Conservation (phyloP, 1,140 invertebrate species). For the Leptonema lineaticorne region DNA sequence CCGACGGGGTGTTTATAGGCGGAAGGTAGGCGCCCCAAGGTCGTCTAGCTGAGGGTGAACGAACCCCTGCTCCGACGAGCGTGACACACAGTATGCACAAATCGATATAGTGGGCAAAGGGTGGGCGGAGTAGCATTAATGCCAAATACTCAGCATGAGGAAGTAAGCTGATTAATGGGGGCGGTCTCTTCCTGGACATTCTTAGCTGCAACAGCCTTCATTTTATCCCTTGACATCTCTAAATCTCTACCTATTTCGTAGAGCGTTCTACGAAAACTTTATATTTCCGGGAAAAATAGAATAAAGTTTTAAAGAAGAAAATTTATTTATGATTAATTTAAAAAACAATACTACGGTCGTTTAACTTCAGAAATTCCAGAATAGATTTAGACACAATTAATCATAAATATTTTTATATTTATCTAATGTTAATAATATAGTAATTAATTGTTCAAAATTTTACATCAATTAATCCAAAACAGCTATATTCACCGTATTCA, state of each 20-base stretch:
- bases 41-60: conserved; percentile 38
- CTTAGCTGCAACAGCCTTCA: background rate
- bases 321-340: too few relatives aligned
- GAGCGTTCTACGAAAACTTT: background rate
- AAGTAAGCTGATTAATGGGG: background rate
- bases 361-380: too few relatives aligned
- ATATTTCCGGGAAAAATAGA: background rate
- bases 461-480: too few relatives aligned
- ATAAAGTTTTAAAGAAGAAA: too few relatives aligned
- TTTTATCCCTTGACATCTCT: too few relatives aligned
- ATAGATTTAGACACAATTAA: too few relatives aligned
- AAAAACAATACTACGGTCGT: too few relatives aligned
- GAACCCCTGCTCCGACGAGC: conserved; percentile 27
- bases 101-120: conserved; percentile 37
- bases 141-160: background rate
- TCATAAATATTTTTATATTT: too few relatives aligned
- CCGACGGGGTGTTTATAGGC: conserved; percentile 29
- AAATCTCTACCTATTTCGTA: too few relatives aligned
- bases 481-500: too few relatives aligned
- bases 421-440: too few relatives aligned
- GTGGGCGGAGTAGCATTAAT: background rate
- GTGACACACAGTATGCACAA: conserved; percentile 43
- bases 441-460: too few relatives aligned
- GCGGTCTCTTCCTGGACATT: background rate
- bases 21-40: conserved; percentile 37